Evolutionary conservation across 2,113 vertebrate genomes (phyloP).

Genomic region (Eleginops maclovinus): DNA sequence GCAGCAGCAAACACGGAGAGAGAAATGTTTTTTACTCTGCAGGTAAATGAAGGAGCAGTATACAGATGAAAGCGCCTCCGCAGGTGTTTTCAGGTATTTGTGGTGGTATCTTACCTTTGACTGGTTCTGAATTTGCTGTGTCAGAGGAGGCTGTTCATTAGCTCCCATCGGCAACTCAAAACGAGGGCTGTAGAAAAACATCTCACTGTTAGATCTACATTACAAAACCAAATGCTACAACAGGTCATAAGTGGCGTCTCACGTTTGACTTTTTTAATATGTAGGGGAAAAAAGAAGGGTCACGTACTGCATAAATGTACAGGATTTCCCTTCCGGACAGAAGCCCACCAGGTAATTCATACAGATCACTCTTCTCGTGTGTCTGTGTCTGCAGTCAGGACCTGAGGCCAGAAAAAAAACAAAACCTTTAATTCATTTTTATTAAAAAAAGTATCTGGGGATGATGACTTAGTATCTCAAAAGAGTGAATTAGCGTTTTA

Average conservation of each 20-base stretch:
- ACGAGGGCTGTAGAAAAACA: constrained; percentile 86
- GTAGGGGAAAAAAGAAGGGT: constrained; percentile 8
- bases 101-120: constrained; percentile 85
- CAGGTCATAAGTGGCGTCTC: background rate
- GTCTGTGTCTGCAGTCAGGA: constrained; percentile 96
- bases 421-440: background rate
- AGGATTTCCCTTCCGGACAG: constrained; percentile 95
- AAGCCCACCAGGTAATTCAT: constrained; percentile 99
- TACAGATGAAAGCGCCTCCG: background rate
- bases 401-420: constrained; percentile 80
- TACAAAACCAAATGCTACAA: background rate
- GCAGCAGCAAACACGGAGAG: background rate
- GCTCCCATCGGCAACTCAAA: constrained; percentile 99
- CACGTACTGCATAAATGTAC: constrained; percentile 99
- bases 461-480: too few relatives aligned
- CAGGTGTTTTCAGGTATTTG: background rate
- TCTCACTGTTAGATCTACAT: constrained; percentile 17
- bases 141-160: constrained; percentile 94
- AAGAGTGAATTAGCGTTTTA: too few relatives aligned
- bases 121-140: constrained; percentile 89
- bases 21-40: background rate
- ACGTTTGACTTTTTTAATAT: background rate
- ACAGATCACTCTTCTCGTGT: constrained; percentile 97
- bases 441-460: too few relatives aligned
- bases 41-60: background rate